Evolutionary conservation across 2,113 vertebrate genomes (phyloP).

Genomic region (Coregonus clupeaformis): DNA sequence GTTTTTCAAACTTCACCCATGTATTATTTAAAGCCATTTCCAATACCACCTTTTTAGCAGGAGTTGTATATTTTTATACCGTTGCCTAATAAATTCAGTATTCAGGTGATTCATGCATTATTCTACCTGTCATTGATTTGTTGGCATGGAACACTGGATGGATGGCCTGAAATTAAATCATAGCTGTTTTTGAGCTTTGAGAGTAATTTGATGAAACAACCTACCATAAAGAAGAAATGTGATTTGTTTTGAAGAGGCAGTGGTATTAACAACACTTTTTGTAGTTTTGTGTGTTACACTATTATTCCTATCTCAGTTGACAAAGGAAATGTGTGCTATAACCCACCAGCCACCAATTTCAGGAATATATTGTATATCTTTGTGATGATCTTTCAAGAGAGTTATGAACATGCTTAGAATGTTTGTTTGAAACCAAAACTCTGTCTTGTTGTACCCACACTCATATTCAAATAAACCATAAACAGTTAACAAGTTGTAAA

Average conservation of each 20-base stretch:
- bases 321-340: not conserved
- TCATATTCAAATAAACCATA: not conserved
- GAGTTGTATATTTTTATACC: not conserved
- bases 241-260: too few species aligned
- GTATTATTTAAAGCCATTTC: not conserved
- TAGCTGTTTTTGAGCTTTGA: not conserved
- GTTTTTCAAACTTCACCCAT: constrained; percentile 1
- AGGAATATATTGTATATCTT: not conserved
- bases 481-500: not conserved
- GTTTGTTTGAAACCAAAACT: not conserved
- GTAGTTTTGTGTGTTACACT: not conserved
- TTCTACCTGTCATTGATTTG: not conserved
- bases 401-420: not conserved
- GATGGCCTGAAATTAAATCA: not conserved
- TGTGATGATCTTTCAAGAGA: not conserved
- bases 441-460: not conserved
- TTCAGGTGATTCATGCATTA: constrained; percentile 1
- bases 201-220: not conserved
- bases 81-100: not conserved
- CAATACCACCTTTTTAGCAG: not conserved
- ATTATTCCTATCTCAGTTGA: not conserved
- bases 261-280: too few species aligned
- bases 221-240: not conserved
- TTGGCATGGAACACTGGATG: not conserved
- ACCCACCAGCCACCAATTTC: not conserved